Evolutionary conservation across 2,888 invertebrate genomes (phyloP), one percentile per base, ranked within the genome.

Genomic region (Bombylius discolor): DNA sequence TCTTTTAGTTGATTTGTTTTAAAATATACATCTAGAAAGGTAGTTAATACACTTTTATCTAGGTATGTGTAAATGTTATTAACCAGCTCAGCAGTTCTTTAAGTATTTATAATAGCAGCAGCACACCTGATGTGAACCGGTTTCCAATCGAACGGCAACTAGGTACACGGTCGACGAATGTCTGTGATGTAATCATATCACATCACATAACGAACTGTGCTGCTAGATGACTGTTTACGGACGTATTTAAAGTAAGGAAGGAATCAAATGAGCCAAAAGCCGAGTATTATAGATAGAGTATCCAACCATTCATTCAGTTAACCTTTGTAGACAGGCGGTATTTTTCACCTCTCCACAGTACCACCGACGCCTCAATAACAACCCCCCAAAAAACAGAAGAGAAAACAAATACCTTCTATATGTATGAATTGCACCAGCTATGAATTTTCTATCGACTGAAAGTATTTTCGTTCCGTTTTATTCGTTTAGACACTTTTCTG

Each of bases 131-230:
- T 59, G 56, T 56, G 56, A 54, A 56, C 59, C 59, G 59, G 56
- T 55, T 59, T 59, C 52, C 59, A 51, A 51, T 55, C 56, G 56
- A 55, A 55, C 52, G 52, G 54, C 44, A 55, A 59, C 59, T 59
- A 23, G 23, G 23, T 23, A 59, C 56, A 52, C 55, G 52, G 47
- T 42, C 48, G 45, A 9, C n/a, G 23, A 14, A 14, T 53, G 54
- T 51, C 45, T 45, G 34, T 46, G 51, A 39, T 48, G 33, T 33
- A 31, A 33, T 42, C 39, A 42, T 23, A 23, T 42, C 39, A 42
- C 39, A 42, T 42, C 39, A 42, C 39, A 11, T 23, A 23, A 42
- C 39, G 6, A 42, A 42, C 39, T 42, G 11, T 42, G 39, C 39
- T 42, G 12, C 39, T 42, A 42, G 39, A 42, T 42, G 39, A 8